Percentiles rank a stretch among this genome's conserved stretches.
Conservation (phyloP, 2,113 vertebrate genomes). For the Microcebus murinus region DNA sequence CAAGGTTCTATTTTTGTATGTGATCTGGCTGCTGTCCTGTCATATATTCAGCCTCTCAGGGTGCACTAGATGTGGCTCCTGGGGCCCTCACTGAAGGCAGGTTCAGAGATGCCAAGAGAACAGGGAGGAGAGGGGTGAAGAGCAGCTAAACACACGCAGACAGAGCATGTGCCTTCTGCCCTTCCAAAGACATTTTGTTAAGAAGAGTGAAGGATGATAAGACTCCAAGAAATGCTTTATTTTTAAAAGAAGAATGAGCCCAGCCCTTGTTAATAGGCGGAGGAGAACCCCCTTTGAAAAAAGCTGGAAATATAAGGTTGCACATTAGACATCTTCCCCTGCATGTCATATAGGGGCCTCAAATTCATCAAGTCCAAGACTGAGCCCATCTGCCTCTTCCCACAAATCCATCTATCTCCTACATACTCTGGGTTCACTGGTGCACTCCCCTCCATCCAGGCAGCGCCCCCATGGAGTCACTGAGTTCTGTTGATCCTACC, state of each 20-base stretch:
- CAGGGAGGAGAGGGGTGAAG: too few relatives aligned
- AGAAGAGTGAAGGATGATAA: neutral
- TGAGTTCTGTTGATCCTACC: neutral
- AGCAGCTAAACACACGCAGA: neutral
- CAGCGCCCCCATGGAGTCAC: neutral
- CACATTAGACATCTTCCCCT: neutral
- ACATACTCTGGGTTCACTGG: accelerated
- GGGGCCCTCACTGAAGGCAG: neutral
- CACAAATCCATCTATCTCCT: neutral
- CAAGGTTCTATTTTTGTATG: neutral
- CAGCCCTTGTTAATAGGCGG: neutral
- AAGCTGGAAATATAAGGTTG: neutral
- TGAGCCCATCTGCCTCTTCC: neutral
- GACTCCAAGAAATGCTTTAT: neutral
- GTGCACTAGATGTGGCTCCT: neutral
- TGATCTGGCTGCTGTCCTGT: neutral
- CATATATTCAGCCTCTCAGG: neutral
- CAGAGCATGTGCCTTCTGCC: neutral
- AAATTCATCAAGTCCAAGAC: neutral
- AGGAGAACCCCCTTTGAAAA: too few relatives aligned
- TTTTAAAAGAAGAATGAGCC: neutral
- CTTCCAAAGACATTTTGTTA: neutral
- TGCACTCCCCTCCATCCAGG: neutral
- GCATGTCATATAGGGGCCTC: neutral
- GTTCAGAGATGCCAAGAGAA: neutral